Evolutionary conservation across 2,113 vertebrate genomes (phyloP).

Genomic region (Nothoprocta pentlandii): DNA sequence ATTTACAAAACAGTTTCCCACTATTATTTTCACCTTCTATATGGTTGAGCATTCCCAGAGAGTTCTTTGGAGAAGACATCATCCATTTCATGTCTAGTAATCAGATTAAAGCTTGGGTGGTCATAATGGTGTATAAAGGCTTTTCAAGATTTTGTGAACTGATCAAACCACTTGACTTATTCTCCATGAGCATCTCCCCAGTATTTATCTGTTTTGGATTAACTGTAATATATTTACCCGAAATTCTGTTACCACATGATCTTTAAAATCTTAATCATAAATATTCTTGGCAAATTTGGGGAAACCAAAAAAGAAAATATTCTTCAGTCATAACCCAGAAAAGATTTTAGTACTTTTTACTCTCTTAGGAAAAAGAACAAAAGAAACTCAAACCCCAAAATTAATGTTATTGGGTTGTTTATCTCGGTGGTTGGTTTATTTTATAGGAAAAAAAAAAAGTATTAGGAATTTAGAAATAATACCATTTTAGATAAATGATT

Average conservation of each 20-base stretch:
- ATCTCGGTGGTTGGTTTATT: not conserved
- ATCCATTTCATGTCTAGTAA: not conserved
- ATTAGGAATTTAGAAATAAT: not conserved
- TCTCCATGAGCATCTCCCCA: not conserved
- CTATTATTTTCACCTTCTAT: not conserved
- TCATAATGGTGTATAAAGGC: not conserved
- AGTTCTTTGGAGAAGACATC: not conserved
- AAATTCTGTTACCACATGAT: not conserved
- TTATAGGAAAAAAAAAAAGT: not conserved
- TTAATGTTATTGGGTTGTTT: not conserved
- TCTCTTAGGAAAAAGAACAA: not conserved
- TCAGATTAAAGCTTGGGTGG: not conserved
- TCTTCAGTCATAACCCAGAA: not conserved
- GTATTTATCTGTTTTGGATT: not conserved
- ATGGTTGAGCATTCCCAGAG: not conserved
- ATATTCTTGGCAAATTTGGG: not conserved
- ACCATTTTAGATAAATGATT: not conserved
- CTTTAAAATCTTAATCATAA: not conserved
- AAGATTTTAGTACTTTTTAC: not conserved
- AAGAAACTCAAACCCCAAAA: not conserved
- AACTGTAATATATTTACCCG: not conserved
- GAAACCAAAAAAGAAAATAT: not conserved
- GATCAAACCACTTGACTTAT: not conserved
- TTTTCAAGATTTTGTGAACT: not conserved
- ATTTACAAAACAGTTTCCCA: not conserved